Base-by-base conservation (phyloP, 2,888 invertebrate genomes). In the Chouioia cunea region DNA sequence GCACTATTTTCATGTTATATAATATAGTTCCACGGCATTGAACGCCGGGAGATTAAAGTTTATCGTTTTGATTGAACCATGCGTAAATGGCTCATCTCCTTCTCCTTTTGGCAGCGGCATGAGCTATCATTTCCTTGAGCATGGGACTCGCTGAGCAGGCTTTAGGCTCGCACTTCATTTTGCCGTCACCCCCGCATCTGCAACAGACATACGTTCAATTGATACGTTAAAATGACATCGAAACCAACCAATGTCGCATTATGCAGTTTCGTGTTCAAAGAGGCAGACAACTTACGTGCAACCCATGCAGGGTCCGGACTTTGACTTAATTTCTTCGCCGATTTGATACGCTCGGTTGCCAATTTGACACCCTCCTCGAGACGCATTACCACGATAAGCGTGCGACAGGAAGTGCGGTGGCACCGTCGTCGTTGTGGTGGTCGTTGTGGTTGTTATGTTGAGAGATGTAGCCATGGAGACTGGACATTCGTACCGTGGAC, bases 111-210 rank as follows among this genome's bases (percentile, higher is more conserved):
- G 92, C 90, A 76, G 92, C 92, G 76, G 93, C 93, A 65, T 93
- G 93, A 63, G 93, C 93, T 83, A 96, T 94, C 92, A 96, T 95
- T 88, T 95, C 94, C 83, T 93, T 90, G 82, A 96, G 88, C 92
- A 95, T 93, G 69, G 96, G 95, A 85, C 95, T 94, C 54, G 96
- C 95, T 78, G 93, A 93, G 87, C 96, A 96, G 76, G 91, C 91
- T 86, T 93, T 93, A 71, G 97, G 97, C 87, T 96, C 94, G 87
- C 97, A 97, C 87, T 95, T 93, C 96, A 97, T 96, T 87, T 95
- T 93, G 80, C 96, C 96, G 86, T 95, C 93, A 76, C 93, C 92
- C 82, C 96, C 96, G 87, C 97, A 97, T 87, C 96, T 95, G 87
- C 44, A 89, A 76, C n/a, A n/a, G n/a, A n/a, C n/a, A n/a, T n/a